Evolutionary conservation across 1,140 invertebrate species (phyloP), one percentile per base, ranked within the genome.

Genomic region (Zaprionus taronus): DNA sequence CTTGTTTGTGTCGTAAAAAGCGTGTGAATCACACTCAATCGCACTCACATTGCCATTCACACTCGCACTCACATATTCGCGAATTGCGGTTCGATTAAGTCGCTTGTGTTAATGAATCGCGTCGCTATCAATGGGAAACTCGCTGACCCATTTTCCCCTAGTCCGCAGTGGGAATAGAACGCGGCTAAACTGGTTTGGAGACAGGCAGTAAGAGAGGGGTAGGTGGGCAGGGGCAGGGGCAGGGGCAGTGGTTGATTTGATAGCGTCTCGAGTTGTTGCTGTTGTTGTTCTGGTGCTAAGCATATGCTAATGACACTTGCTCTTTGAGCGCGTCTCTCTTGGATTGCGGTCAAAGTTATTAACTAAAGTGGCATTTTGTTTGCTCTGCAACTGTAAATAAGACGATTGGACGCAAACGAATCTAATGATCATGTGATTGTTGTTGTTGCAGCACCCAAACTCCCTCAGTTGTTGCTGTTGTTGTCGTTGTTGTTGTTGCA

Each of bases 331-430:
- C 56, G 60, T 65, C 41, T 44, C 58, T 55, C 51, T 71, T 67
- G 60, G 81, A 87, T 83, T 83, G 79, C 83, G 83, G 83, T 87
- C 83, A 87, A 79, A 83, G 84, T 87, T 87, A 87, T 87, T 87
- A 89, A 81, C 83, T 79, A 83, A 89, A 77, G 49, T 70, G 68
- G 82, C 66, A 71, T 66, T 87, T 78, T 56, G 73, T 68, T 75
- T 51, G 41, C 66, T 57, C 60, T 36, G 53, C 24, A 68, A 83
- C 75, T 71, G 70, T 64, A 72, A 67, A 61, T 60, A 73, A 63
- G 36, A 44, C 60, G 66, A 72, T 51, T 66, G 38, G 44, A 17
- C n/a, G 36, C 34, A 11, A 26, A 49, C 44, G 11, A 31, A 51
- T 51, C 47, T 49, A 28, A 71, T 69, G 28, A 67, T 36, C 66